Conservation (phyloP, 2,888 invertebrate species). For the Eulithis prunata region DNA sequence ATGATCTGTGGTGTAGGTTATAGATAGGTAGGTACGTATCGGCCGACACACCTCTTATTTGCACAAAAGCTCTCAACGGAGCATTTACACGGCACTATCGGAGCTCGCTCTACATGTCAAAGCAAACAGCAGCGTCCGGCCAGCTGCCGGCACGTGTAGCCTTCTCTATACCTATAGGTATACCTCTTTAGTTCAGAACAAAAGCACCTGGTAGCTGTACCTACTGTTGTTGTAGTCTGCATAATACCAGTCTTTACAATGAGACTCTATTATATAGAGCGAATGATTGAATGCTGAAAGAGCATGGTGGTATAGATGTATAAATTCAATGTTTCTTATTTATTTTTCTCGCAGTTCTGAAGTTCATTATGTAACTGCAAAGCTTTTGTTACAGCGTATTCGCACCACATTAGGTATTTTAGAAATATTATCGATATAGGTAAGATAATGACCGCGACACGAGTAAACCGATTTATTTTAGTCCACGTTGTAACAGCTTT, state of each 20-base stretch:
- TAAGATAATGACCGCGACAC: too few species aligned
- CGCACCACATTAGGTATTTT: too few species aligned
- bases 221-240: conserved; percentile 2
- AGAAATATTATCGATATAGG: too few species aligned
- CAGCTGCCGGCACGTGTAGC: conserved; percentile 26
- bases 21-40: background rate
- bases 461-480: background rate
- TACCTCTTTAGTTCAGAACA: too few species aligned
- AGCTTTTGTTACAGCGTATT: background rate
- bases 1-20: background rate
- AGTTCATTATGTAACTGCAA: background rate
- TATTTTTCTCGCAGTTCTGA: background rate
- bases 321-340: background rate
- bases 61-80: conserved; percentile 23
- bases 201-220: background rate
- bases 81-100: conserved; percentile 8
- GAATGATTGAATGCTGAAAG: conserved; percentile 10
- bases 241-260: conserved; percentile 21
- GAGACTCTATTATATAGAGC: conserved; percentile 3
- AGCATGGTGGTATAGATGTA: background rate
- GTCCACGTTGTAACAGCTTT: background rate
- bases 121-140: conserved; percentile 34
- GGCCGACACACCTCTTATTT: conserved; percentile 24
- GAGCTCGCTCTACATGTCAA: conserved; percentile 5
- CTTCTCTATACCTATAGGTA: background rate